Conservation (phyloP, 1,140 invertebrate genomes). For the Drosophila arawakana region DNA sequence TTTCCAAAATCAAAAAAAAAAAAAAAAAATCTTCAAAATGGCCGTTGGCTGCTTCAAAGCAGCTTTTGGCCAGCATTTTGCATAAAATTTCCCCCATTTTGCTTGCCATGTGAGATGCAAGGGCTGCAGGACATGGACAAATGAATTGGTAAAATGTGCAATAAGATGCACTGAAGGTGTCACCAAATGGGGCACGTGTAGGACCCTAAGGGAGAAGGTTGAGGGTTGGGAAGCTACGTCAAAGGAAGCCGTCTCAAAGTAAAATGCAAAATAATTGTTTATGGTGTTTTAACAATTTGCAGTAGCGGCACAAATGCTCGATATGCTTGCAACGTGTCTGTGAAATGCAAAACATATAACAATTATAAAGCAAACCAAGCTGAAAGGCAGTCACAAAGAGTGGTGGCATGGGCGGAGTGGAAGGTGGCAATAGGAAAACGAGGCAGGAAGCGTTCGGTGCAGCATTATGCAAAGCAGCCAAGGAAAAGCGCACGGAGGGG, state of each 20-base stretch:
- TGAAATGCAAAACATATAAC: conserved; percentile 64
- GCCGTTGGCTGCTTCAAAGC: conserved; percentile 28
- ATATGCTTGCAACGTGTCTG: conserved; percentile 17
- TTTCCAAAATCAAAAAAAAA: background rate
- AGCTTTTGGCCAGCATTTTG: background rate
- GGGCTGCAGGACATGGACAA: conserved; percentile 43
- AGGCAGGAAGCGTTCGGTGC: background rate
- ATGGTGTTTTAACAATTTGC: conserved; percentile 80
- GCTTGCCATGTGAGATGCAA: background rate
- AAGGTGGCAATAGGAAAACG: no score
- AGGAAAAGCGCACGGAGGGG: conserved; percentile 35
- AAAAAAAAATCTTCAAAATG: conserved; percentile 9
- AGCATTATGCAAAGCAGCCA: conserved; percentile 65
- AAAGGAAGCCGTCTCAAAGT: conserved; percentile 66
- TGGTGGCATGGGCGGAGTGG: no score
- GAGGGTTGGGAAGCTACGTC: background rate
- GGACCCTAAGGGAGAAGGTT: background rate
- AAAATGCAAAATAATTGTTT: conserved; percentile 80
- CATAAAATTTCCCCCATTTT: no score
- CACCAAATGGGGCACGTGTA: conserved; percentile 20
- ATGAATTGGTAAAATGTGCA: conserved; percentile 63
- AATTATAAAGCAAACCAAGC: conserved; percentile 59
- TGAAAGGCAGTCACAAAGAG: conserved; percentile 44
- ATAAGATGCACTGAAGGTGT: conserved; percentile 40
- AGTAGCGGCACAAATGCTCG: conserved; percentile 31